Percentiles rank a stretch among this genome's conserved stretches.
These are phyloP conservation scores for Nycticebus coucang DNA, from an alignment of 2,113 vertebrate genomes.

Conservation along the genomic window DNA sequence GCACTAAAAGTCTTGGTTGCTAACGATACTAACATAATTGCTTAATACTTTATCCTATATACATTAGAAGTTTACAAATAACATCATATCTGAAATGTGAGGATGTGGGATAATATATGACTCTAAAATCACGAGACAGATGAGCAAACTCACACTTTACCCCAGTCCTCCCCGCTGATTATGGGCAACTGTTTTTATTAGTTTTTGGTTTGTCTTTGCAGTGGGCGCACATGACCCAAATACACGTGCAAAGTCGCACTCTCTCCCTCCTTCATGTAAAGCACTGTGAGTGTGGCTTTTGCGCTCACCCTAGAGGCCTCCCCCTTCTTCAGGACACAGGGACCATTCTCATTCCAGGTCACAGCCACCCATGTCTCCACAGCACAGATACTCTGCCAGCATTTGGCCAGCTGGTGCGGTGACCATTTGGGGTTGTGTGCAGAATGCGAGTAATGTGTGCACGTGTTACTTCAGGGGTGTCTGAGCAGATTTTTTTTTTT, in stretches of 20 bases:
- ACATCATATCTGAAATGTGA: not conserved
- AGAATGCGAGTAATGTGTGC: rapidly evolving
- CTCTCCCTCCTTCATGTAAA: not conserved
- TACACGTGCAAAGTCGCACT: rapidly evolving
- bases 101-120: not conserved
- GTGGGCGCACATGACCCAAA: not conserved
- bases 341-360: rapidly evolving
- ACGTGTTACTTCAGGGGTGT: rapidly evolving
- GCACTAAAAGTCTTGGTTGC: not conserved
- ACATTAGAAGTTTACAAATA: not conserved
- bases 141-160: not conserved
- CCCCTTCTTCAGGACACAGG: rapidly evolving
- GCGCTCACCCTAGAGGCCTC: not conserved
- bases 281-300: rapidly evolving
- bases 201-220: rapidly evolving
- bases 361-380: rapidly evolving
- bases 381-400: rapidly evolving
- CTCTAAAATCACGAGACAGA: not conserved
- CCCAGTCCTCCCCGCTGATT: not conserved
- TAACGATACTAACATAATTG: not conserved
- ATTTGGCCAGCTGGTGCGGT: rapidly evolving
- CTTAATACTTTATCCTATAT: not conserved
- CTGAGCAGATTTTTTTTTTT: not conserved
- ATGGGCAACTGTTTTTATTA: rapidly evolving
- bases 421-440: not conserved